Conservation (phyloP, 35 echinoderm and acorn worm species). For the Holothuria glaberrima region DNA sequence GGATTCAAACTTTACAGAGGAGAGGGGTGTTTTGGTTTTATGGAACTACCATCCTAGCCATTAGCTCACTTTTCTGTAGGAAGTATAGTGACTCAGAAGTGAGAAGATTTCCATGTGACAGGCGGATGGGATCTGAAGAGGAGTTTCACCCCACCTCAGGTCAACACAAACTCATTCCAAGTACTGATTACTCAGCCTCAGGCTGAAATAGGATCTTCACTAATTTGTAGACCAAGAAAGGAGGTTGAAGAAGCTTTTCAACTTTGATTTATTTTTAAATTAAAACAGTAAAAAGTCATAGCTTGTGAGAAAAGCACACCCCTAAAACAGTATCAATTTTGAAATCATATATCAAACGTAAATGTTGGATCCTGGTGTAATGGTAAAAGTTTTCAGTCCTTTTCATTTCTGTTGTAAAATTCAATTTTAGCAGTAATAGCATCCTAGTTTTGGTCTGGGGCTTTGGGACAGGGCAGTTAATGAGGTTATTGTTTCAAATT, state of each 20-base stretch:
- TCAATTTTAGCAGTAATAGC: not conserved
- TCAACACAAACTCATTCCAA: conserved; percentile 3
- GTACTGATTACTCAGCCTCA: conserved; percentile 33
- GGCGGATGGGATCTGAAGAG: not conserved
- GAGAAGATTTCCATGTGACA: conserved; percentile 1
- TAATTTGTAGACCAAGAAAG: conserved; percentile 38
- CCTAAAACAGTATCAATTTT: conserved; percentile 54
- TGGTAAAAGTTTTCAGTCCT: conserved; percentile 1
- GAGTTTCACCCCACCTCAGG: conserved; percentile 49
- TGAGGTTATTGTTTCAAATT: conserved; percentile 49
- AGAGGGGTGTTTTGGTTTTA: too few species aligned
- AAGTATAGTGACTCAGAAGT: conserved; percentile 34
- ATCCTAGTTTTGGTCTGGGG: conserved; percentile 44
- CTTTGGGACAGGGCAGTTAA: conserved; percentile 23
- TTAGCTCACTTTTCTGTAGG: not conserved
- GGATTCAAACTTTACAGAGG: too few species aligned
- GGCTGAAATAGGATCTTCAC: conserved; percentile 51
- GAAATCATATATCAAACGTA: conserved; percentile 53
- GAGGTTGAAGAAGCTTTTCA: conserved; percentile 16
- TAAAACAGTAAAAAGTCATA: conserved; percentile 55
- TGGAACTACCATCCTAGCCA: too few species aligned
- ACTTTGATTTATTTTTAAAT: conserved; percentile 65
- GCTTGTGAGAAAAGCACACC: conserved; percentile 35
- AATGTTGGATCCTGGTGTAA: not conserved
- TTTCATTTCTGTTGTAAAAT: not conserved